phyloP scores from a whole-genome alignment of 2,888 invertebrate genomes.

The Polymixis flavicincta region DNA sequence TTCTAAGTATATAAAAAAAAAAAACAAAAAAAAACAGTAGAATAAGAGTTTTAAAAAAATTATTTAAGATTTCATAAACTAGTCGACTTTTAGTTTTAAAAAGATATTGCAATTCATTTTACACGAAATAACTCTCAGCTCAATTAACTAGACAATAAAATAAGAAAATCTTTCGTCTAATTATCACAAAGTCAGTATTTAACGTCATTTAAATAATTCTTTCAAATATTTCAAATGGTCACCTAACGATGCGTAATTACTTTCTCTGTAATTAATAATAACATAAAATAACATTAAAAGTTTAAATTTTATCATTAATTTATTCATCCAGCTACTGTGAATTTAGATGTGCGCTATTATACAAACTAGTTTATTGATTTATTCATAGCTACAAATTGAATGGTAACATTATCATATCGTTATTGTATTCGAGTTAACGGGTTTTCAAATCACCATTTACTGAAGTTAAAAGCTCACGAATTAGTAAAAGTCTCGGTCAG shows the following conservation, averaged over 20 bases:
- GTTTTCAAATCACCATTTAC: constrained; percentile 57
- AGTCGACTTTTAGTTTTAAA: neutral
- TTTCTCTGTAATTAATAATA: constrained; percentile 67
- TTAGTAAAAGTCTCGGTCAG: constrained; percentile 54
- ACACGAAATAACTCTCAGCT: constrained; percentile 1
- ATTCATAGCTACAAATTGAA: constrained; percentile 75
- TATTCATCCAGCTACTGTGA: constrained; percentile 72
- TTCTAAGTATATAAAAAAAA: too few species aligned
- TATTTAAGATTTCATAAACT: neutral
- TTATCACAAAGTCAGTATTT: constrained; percentile 23
- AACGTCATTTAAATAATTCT: constrained; percentile 33
- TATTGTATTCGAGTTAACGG: constrained; percentile 65
- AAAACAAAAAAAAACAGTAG: too few species aligned
- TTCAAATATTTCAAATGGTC: constrained; percentile 50
- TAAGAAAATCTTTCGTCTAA: constrained; percentile 17
- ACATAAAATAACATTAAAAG: constrained; percentile 60
- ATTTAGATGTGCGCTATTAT: constrained; percentile 65
- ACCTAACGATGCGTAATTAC: constrained; percentile 52
- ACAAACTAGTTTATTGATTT: constrained; percentile 75
- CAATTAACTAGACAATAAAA: constrained; percentile 11
- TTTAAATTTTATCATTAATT: constrained; percentile 55
- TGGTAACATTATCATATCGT: constrained; percentile 69
- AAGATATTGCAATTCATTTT: constrained; percentile 1
- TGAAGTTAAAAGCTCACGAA: constrained; percentile 59
- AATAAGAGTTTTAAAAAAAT: too few species aligned